Percentiles rank a stretch among this genome's conserved stretches.
Evolutionary conservation across 2,797 vertebrate genomes (phyloP).

Genomic region (Aselliscus stoliczkanus): DNA sequence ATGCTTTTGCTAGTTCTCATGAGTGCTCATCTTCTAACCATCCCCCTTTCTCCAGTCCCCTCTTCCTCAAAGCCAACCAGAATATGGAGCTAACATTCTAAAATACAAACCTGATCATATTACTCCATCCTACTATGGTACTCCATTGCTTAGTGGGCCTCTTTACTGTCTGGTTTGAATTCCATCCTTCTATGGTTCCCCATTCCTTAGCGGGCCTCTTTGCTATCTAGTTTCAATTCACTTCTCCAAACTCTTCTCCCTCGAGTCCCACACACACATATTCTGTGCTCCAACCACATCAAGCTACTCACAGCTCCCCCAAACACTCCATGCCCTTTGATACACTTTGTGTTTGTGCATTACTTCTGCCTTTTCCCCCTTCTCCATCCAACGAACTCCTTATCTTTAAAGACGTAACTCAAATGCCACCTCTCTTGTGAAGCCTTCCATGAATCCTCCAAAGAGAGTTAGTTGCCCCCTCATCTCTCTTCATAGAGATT

Average conservation of each 20-base stretch:
- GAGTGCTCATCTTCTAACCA: neutral
- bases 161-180: neutral
- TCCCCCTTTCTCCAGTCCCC: neutral
- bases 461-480: neutral
- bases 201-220: neutral
- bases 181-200: neutral
- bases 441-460: neutral
- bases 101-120: neutral
- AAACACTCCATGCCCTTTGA: neutral
- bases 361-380: neutral
- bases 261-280: neutral
- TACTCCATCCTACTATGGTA: neutral
- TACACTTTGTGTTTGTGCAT: neutral
- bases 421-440: neutral
- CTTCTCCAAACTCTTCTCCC: neutral
- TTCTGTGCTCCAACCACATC: neutral
- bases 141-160: neutral
- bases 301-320: neutral
- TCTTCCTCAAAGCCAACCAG: neutral
- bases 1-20: neutral
- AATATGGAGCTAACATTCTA: neutral
- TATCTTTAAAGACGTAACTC: neutral
- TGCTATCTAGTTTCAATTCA: neutral
- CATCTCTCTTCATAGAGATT: neutral
- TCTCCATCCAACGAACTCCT: neutral